These are phyloP conservation scores for Atherinomorus stipes DNA, from an alignment of 2,113 vertebrate genomes.

Conservation along the genomic window DNA sequence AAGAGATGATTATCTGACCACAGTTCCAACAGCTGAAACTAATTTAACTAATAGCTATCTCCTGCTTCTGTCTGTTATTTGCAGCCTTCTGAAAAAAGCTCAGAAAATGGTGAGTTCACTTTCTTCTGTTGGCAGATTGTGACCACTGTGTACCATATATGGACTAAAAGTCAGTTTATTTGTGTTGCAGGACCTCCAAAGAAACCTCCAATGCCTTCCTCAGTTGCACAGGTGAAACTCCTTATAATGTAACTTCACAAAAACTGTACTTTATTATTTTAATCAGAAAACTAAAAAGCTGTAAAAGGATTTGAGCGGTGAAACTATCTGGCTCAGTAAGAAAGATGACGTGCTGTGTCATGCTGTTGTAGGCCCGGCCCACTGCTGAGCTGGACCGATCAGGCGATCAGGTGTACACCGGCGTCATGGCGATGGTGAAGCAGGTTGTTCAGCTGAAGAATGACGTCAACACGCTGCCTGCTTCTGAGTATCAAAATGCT, in stretches of 20 bases:
- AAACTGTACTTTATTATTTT: rapidly evolving
- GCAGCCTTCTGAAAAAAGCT: slow-evolving; percentile 82
- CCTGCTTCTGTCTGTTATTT: neutral
- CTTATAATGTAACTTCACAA: neutral
- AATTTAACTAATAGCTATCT: neutral
- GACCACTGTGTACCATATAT: too few relatives aligned
- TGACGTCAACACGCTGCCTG: slow-evolving; percentile 84
- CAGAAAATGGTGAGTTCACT: slow-evolving; percentile 84
- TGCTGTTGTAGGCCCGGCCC: slow-evolving; percentile 67
- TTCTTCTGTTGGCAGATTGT: neutral
- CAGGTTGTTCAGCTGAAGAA: slow-evolving; percentile 93
- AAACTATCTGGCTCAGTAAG: too few relatives aligned
- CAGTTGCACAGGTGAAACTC: slow-evolving; percentile 74
- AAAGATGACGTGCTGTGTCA: neutral
- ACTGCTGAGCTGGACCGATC: slow-evolving; percentile 94
- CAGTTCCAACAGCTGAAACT: neutral
- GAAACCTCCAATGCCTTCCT: slow-evolving; percentile 78
- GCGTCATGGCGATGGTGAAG: slow-evolving; percentile 93
- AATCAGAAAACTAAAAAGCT: rapidly evolving
- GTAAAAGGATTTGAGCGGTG: neutral
- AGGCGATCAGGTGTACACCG: slow-evolving; percentile 88
- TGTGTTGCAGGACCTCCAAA: slow-evolving; percentile 81
- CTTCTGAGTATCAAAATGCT: slow-evolving; percentile 86
- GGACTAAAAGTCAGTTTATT: neutral
- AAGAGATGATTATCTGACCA: neutral